Evolutionary conservation across 2,797 vertebrate species (phyloP).

Genomic region (Gorsachius magnificus): DNA sequence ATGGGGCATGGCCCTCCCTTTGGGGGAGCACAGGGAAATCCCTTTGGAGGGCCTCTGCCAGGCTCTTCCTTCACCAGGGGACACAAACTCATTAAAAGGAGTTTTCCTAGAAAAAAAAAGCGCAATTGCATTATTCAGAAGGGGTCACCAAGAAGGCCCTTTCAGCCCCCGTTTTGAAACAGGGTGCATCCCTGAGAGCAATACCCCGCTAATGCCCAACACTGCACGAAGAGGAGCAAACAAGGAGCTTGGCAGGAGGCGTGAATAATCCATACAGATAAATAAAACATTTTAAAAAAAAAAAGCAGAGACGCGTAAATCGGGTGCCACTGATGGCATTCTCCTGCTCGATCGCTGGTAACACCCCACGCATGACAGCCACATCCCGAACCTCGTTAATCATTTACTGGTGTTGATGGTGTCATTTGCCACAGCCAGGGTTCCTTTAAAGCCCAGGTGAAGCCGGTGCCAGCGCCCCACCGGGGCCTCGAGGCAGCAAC

Average conservation of each 20-base stretch:
- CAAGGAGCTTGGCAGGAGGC: not conserved
- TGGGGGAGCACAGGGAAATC: not conserved
- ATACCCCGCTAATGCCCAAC: accelerated
- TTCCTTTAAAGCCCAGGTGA: not conserved
- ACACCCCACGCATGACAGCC: not conserved
- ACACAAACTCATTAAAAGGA: not conserved
- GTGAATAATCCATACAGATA: not conserved
- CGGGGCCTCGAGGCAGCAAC: not conserved
- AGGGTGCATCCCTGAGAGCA: accelerated
- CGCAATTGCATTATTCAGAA: not conserved
- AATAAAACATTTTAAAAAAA: not conserved
- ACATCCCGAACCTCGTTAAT: not conserved
- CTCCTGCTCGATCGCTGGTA: not conserved
- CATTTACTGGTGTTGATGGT: not conserved
- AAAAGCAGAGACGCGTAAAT: accelerated
- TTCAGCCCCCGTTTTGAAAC: accelerated
- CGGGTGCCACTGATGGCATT: accelerated
- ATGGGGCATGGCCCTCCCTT: not conserved
- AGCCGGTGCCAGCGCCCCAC: not conserved
- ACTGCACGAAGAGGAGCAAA: accelerated
- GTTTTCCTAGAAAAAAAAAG: no score
- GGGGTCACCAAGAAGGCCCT: no score
- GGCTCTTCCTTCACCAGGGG: not conserved
- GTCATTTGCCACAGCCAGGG: not conserved
- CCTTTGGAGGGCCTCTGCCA: no score